Evolutionary conservation across 2,113 vertebrate species (phyloP).

Genomic region (Nothocercus julius): DNA sequence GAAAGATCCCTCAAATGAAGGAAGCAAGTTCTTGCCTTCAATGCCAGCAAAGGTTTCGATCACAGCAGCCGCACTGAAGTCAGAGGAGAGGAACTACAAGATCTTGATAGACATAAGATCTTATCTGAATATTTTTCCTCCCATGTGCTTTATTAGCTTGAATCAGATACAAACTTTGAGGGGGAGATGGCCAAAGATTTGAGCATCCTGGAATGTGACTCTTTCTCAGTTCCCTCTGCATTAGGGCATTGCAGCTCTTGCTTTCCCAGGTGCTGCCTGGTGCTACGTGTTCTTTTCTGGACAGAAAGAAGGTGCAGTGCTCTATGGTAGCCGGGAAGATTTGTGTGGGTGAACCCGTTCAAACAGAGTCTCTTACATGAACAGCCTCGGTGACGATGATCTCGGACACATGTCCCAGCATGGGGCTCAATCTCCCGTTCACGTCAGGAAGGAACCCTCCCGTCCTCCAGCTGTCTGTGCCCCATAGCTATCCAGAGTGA

Average conservation of each 20-base stretch:
- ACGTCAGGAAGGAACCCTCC: neutral
- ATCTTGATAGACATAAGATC: neutral
- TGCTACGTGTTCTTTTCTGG: neutral
- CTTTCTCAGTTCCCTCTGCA: neutral
- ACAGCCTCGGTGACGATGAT: rapidly evolving
- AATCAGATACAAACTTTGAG: rapidly evolving
- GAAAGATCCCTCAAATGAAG: neutral
- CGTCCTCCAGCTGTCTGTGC: neutral
- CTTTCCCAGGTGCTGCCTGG: neutral
- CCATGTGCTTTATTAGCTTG: neutral
- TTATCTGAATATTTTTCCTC: neutral
- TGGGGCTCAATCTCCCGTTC: neutral
- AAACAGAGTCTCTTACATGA: rapidly evolving
- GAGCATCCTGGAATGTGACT: neutral
- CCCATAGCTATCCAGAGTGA: rapidly evolving
- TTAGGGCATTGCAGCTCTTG: neutral
- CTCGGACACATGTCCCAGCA: neutral
- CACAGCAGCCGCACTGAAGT: neutral
- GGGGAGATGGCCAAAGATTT: neutral
- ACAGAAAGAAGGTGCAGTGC: neutral
- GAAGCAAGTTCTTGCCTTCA: neutral
- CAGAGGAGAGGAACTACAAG: neutral
- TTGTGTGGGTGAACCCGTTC: neutral
- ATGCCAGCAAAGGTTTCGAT: neutral
- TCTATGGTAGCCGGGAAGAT: neutral